Conservation (phyloP, 2,888 invertebrate genomes). For the Choristoneura rosaceana region DNA sequence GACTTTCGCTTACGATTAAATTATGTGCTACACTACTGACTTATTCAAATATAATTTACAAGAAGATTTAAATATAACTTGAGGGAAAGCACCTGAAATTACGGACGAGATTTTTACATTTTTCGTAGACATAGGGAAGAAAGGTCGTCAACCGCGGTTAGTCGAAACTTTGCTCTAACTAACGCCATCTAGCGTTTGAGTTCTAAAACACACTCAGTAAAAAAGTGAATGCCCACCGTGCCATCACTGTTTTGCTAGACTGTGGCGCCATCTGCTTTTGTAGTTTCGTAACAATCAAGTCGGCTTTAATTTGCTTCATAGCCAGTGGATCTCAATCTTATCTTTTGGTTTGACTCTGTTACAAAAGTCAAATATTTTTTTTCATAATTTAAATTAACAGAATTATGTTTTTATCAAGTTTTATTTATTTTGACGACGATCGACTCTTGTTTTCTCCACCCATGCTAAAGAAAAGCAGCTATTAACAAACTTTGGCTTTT, state of each 20-base stretch:
- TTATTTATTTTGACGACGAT: background rate
- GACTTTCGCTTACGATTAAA: constrained; percentile 59
- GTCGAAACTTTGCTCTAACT: background rate
- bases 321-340: no score
- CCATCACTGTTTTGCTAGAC: background rate
- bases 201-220: background rate
- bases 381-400: no score
- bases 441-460: background rate
- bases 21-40: constrained; percentile 59
- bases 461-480: constrained; percentile 50
- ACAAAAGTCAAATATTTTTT: no score
- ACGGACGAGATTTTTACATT: constrained; percentile 53
- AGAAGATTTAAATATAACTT: constrained; percentile 42
- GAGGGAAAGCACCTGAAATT: constrained; percentile 56
- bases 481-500: constrained; percentile 65
- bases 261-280: background rate
- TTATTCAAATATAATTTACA: constrained; percentile 47
- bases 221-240: background rate
- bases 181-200: background rate
- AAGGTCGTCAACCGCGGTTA: background rate
- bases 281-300: no score
- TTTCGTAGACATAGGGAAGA: constrained; percentile 22
- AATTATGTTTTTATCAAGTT: background rate
- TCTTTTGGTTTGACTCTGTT: no score
- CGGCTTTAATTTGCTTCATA: no score